Evolutionary conservation across 2,797 vertebrate species (phyloP), one percentile per base, ranked within the genome.

Genomic region (Nannoperca obscura): DNA sequence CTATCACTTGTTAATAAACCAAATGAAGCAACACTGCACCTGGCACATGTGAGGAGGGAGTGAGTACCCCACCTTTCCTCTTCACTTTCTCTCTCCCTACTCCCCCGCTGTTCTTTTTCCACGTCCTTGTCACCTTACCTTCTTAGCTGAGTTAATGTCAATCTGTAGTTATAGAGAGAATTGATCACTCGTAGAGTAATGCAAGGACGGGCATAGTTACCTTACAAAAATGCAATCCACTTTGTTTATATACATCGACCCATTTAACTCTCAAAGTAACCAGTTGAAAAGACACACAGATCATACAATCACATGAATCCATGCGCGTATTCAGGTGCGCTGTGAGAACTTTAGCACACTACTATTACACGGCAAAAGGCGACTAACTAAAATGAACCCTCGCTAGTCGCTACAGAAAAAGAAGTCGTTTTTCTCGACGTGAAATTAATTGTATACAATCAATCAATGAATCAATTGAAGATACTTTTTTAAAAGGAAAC

Each of bases 131-230:
- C 76, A 82, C 82, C 59, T 65, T 44, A 68, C 53, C 71, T 71
- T 79, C 83, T 49, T 12, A n/a, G 38, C 54, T 17, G 46, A 52
- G 74, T 74, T 83, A 84, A 86, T 73, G 79, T 86, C 85, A 87
- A 78, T 58, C 63, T 74, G 55, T 47, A 46, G 50, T 60, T 60
- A 60, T 5, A 72, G 27, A 85, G 66, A 70, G 36, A 76, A 36
- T 4, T 30, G 50, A 83, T 76, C 52, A 32, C 49, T 74, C 52
- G 8, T 30, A 27, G 30, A 60, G 19, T 10, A 8, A 14, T 27
- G 63, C 4, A 5, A 60, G 47, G n/a, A 59, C 44, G 71, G 38
- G 17, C 7, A 7, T 1, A 34, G 10, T 19, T 32, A 34, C 53
- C 47, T 67, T 27, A 53, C n/a, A 66, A 44, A 53, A 15, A 44